A percentile compares a stretch with the other conserved stretches of the same genome.
Evolutionary conservation across 2,113 vertebrate species (phyloP).

Genomic region (Cercocebus atys): DNA sequence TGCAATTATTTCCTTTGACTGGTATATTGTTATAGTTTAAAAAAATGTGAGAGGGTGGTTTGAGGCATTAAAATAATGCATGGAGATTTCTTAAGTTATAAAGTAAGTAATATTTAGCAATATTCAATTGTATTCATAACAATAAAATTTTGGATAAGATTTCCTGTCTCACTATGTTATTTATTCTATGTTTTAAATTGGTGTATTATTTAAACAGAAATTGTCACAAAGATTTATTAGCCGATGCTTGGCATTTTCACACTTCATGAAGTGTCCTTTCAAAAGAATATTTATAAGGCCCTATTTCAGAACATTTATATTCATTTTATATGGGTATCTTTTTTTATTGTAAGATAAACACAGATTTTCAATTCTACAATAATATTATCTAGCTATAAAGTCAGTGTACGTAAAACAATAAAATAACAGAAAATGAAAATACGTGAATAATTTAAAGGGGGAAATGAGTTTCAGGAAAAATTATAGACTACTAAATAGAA

Average conservation of each 20-base stretch:
- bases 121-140: background rate
- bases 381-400: background rate
- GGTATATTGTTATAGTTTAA: background rate
- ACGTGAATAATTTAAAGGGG: background rate
- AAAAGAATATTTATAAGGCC: constrained; percentile 52
- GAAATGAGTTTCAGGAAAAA: background rate
- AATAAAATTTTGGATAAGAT: background rate
- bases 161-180: background rate
- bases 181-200: constrained; percentile 11
- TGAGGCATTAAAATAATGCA: background rate
- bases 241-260: constrained; percentile 37
- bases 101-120: background rate
- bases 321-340: background rate
- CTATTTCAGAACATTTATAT: constrained; percentile 8
- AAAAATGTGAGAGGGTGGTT: background rate
- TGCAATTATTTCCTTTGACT: background rate
- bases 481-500: background rate
- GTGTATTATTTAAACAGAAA: constrained; percentile 15
- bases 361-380: background rate
- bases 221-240: constrained; percentile 40
- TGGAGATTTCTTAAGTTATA: background rate
- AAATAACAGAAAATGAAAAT: background rate
- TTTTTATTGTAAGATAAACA: constrained; percentile 8
- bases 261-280: constrained; percentile 42
- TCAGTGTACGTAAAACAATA: background rate